phyloP scores from a whole-genome alignment of 2,797 vertebrate species.

The Carapus acus region DNA sequence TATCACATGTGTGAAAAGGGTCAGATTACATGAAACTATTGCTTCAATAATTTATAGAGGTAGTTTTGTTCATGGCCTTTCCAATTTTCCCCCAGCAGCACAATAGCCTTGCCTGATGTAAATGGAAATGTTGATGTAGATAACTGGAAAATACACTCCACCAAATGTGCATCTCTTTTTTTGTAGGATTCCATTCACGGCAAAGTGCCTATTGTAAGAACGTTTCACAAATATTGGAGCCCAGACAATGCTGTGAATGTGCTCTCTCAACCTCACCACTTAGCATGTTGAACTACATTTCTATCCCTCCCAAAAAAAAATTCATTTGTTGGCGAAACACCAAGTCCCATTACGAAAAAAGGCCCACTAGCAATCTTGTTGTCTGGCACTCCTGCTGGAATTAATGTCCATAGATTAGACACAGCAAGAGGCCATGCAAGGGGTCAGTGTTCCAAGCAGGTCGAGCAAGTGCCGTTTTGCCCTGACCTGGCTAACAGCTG shows the following conservation, averaged over 20 bases:
- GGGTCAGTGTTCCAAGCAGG: conserved; percentile 60
- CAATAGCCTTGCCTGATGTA: too few relatives aligned
- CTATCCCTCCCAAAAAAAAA: conserved; percentile 54
- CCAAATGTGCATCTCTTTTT: too few relatives aligned
- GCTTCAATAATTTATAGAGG: too few relatives aligned
- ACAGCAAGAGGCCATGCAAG: conserved; percentile 38
- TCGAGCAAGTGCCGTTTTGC: conserved; percentile 52
- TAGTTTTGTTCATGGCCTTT: too few relatives aligned
- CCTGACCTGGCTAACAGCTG: conserved; percentile 58
- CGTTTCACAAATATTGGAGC: conserved; percentile 15
- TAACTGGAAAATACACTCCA: too few relatives aligned
- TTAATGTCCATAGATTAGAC: conserved; percentile 65
- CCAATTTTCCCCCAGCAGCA: too few relatives aligned
- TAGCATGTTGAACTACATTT: conserved; percentile 51
- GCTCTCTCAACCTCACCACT: conserved; percentile 40
- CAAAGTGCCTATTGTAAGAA: too few relatives aligned
- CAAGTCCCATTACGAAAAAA: conserved; percentile 60
- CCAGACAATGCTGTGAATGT: conserved; percentile 39
- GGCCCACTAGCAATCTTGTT: conserved; percentile 38
- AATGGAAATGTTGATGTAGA: too few relatives aligned
- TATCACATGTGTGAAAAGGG: too few relatives aligned
- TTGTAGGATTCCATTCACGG: too few relatives aligned
- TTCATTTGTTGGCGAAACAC: conserved; percentile 60
- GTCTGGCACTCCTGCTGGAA: conserved; percentile 44
- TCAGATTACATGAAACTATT: too few relatives aligned